Conservation (phyloP, 2,113 vertebrate genomes). For the Copsychus sechellarum region DNA sequence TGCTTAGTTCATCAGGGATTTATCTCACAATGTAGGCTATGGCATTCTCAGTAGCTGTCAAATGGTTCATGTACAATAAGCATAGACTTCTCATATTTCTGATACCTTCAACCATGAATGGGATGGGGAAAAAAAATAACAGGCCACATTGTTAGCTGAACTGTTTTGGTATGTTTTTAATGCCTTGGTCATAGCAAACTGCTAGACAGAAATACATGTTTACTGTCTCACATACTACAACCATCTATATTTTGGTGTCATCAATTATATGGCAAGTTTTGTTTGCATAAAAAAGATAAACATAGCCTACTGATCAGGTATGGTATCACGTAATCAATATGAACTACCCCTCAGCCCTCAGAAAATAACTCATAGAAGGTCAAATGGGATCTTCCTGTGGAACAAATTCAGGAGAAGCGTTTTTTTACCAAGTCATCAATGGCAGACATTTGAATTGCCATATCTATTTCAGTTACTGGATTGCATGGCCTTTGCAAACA, state of each 20-base stretch:
- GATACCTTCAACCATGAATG: slow-evolving; percentile 13
- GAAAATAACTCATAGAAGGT: background rate
- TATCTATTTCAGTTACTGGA: background rate
- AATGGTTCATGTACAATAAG: slow-evolving; percentile 14
- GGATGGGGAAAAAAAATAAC: background rate
- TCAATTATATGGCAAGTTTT: background rate
- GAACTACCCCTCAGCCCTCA: background rate
- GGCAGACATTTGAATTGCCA: background rate
- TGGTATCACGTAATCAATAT: background rate
- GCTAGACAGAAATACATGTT: background rate
- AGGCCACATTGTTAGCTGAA: background rate
- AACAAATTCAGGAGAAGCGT: background rate
- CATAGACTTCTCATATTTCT: slow-evolving; percentile 16
- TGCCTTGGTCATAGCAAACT: background rate
- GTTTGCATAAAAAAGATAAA: background rate
- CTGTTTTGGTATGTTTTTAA: background rate
- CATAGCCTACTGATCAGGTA: background rate
- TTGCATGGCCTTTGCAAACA: background rate
- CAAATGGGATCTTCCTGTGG: background rate
- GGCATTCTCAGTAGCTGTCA: slow-evolving; percentile 25
- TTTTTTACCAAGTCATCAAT: background rate
- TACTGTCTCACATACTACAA: background rate
- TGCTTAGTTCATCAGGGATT: background rate
- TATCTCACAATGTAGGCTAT: slow-evolving; percentile 25
- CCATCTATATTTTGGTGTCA: background rate